Conservation (phyloP, 2,113 vertebrate species). For the Bostrychus sinensis region DNA sequence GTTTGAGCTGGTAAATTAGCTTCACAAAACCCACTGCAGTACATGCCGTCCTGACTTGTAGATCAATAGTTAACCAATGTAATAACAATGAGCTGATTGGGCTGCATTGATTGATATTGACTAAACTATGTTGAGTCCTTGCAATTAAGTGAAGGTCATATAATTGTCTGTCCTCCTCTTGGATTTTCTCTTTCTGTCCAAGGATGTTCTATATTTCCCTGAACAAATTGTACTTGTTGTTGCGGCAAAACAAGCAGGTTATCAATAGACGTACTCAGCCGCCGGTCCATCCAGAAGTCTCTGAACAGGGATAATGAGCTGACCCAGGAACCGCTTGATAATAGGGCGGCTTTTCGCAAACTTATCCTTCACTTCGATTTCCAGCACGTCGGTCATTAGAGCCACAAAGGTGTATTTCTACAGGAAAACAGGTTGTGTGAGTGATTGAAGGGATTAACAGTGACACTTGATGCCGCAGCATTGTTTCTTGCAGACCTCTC, state of each 20-base stretch:
- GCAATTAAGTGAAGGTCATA: slow-evolving; percentile 33
- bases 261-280: slow-evolving; percentile 81
- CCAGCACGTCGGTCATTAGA: slow-evolving; percentile 93
- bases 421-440: slow-evolving; percentile 39
- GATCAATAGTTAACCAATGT: slow-evolving; percentile 37
- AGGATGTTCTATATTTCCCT: background rate
- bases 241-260: background rate
- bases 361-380: slow-evolving; percentile 98
- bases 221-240: background rate
- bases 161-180: background rate
- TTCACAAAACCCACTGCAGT: background rate
- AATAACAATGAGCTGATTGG: slow-evolving; percentile 36
- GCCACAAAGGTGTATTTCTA: slow-evolving; percentile 98
- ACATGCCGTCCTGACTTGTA: background rate
- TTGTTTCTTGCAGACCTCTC: slow-evolving; percentile 84
- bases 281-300: slow-evolving; percentile 90
- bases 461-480: background rate
- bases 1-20: background rate
- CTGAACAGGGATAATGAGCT: slow-evolving; percentile 93
- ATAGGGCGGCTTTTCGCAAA: slow-evolving; percentile 98
- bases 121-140: slow-evolving; percentile 8
- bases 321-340: slow-evolving; percentile 97
- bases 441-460: background rate
- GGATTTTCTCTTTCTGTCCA: background rate
- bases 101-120: slow-evolving; percentile 17